A percentile compares a stretch with the other conserved stretches of the same genome.
These are phyloP conservation scores for Conger conger DNA, from an alignment of 2,113 vertebrate species.

Conservation along the genomic window DNA sequence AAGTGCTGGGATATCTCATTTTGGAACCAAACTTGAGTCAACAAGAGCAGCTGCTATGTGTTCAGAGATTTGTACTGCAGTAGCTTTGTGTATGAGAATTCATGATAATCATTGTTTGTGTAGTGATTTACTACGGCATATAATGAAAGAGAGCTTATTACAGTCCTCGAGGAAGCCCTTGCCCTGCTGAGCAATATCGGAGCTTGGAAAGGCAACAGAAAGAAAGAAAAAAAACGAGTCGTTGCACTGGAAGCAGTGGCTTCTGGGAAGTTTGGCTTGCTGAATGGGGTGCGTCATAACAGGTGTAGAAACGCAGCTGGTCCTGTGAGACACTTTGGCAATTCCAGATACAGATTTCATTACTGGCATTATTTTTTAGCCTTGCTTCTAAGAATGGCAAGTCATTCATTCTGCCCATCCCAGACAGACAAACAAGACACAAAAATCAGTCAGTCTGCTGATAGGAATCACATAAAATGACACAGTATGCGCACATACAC, in stretches of 20 bases:
- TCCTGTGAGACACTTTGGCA: conserved; percentile 23
- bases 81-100: background rate
- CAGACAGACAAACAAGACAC: conserved; percentile 43
- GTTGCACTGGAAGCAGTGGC: conserved; percentile 11
- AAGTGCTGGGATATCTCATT: no score
- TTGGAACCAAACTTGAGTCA: background rate
- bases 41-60: background rate
- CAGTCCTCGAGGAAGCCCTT: conserved; percentile 22
- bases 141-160: conserved; percentile 24
- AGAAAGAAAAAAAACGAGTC: background rate
- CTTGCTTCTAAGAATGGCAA: conserved; percentile 42
- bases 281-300: background rate
- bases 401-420: conserved; percentile 41
- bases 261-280: conserved; percentile 26
- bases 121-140: background rate
- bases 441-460: background rate
- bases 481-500: background rate
- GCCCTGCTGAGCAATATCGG: background rate
- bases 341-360: conserved; percentile 37
- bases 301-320: conserved; percentile 18
- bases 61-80: background rate
- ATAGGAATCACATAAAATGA: background rate
- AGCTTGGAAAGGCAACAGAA: background rate
- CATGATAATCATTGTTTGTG: background rate
- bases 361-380: conserved; percentile 43